These are phyloP conservation scores for Rhingia campestris DNA, from an alignment of 2,888 invertebrate species.

Conservation along the genomic window DNA sequence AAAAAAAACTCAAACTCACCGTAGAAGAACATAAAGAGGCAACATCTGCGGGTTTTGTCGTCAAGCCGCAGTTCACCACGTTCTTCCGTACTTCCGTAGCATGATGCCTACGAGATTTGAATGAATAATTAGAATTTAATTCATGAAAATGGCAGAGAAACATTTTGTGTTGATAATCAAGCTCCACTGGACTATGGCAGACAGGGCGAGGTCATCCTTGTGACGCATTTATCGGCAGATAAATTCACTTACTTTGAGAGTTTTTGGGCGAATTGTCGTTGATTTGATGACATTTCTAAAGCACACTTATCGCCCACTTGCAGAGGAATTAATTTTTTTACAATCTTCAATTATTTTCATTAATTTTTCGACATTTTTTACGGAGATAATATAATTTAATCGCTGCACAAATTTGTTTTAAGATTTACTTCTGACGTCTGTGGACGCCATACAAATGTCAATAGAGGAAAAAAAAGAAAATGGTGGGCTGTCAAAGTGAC, in stretches of 20 bases:
- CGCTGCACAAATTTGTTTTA: constrained; percentile 45
- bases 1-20: constrained; percentile 83
- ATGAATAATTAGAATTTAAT: constrained; percentile 78
- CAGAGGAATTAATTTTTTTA: neutral
- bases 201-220: constrained; percentile 75
- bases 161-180: constrained; percentile 9
- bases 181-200: constrained; percentile 59
- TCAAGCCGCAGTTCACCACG: constrained; percentile 84
- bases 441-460: constrained; percentile 64
- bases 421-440: constrained; percentile 24
- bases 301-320: constrained; percentile 4
- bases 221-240: constrained; percentile 3
- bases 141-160: constrained; percentile 29
- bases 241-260: constrained; percentile 85
- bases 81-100: constrained; percentile 90
- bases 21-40: constrained; percentile 89
- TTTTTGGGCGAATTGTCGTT: constrained; percentile 89
- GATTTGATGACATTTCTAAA: constrained; percentile 85
- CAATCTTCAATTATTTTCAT: constrained; percentile 18
- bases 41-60: constrained; percentile 86
- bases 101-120: constrained; percentile 85
- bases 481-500: constrained; percentile 61
- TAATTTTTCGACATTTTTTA: constrained; percentile 64
- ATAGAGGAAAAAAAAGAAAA: constrained; percentile 49
- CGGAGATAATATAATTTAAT: constrained; percentile 15